A percentile compares a stretch with the other conserved stretches of the same genome.
phyloP scores from a whole-genome alignment of 2,797 vertebrate genomes.

The Sandelia bainsii region DNA sequence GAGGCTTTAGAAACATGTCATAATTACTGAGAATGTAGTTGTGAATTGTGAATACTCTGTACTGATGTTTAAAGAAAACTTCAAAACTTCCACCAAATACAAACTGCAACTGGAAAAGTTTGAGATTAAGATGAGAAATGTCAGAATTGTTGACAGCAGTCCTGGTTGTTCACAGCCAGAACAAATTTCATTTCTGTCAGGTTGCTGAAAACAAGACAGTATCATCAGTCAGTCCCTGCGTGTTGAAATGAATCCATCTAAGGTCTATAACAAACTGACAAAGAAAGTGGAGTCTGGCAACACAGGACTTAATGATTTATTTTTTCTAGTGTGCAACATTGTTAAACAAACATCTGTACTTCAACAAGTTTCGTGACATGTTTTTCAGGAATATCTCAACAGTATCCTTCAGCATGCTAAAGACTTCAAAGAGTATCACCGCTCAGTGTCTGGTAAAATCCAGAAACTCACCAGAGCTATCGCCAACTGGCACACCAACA shows the following conservation, averaged over 20 bases:
- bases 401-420: slow-evolving; percentile 98
- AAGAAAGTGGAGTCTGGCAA: slow-evolving; percentile 5
- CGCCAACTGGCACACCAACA: slow-evolving; percentile 97
- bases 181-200: background rate
- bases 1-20: background rate
- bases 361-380: background rate
- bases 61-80: background rate
- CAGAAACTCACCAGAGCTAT: slow-evolving; percentile 96
- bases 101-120: background rate
- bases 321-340: background rate
- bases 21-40: no score
- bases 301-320: background rate
- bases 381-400: slow-evolving; percentile 94
- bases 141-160: background rate
- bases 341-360: background rate
- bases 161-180: background rate
- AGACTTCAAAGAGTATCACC: slow-evolving; percentile 98
- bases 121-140: background rate
- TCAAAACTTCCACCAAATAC: background rate
- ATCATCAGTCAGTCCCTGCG: background rate
- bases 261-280: slow-evolving; percentile 10
- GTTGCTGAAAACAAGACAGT: background rate
- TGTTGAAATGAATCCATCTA: background rate
- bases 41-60: background rate
- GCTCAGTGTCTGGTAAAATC: slow-evolving; percentile 94